Evolutionary conservation across 2,113 vertebrate genomes (phyloP).

Genomic region (Rostratula benghalensis): DNA sequence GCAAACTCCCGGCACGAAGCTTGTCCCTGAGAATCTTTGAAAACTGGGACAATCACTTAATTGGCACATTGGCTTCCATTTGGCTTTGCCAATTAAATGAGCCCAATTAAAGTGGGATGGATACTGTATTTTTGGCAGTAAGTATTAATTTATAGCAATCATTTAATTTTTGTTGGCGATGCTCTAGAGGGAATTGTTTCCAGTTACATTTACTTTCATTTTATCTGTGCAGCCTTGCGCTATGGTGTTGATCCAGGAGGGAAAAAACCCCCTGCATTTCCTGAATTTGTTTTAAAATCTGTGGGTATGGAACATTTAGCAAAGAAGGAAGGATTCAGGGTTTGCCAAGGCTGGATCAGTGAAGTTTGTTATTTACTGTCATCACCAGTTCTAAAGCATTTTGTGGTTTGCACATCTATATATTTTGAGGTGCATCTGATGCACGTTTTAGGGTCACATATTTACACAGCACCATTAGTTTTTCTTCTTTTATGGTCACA

Average conservation of each 20-base stretch:
- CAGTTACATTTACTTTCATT: not conserved
- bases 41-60: slow-evolving; percentile 25
- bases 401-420: not conserved
- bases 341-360: not conserved
- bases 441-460: not conserved
- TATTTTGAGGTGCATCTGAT: not conserved
- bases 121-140: slow-evolving; percentile 19
- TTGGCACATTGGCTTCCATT: slow-evolving; percentile 20
- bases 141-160: not conserved
- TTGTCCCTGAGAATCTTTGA: not conserved
- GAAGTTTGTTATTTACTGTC: not conserved
- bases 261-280: not conserved
- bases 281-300: not conserved
- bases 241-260: not conserved
- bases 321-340: not conserved
- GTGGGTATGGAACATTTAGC: not conserved
- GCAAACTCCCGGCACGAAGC: not conserved
- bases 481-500: not conserved
- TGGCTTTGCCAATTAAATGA: slow-evolving; percentile 21
- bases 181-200: not conserved
- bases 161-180: not conserved
- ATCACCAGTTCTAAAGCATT: not conserved
- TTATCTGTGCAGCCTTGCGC: not conserved
- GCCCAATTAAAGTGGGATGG: slow-evolving; percentile 5
- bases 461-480: not conserved